A percentile compares a stretch with the other conserved stretches of the same genome.
phyloP scores from a whole-genome alignment of 2,113 vertebrate species.

The Dromiciops gliroides region DNA sequence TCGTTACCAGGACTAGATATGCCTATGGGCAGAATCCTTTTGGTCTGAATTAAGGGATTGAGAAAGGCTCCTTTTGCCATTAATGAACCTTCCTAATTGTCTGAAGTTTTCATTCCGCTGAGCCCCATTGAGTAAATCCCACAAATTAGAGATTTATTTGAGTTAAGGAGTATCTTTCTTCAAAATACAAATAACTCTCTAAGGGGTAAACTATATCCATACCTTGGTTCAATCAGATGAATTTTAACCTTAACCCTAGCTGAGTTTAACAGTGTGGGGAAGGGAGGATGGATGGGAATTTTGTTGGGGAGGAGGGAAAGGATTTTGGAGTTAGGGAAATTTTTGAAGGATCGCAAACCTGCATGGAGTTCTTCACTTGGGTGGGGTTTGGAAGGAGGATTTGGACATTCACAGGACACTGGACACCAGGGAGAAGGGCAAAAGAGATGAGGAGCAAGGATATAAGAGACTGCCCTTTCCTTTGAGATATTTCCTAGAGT shows the following conservation, averaged over 20 bases:
- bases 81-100: background rate
- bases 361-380: background rate
- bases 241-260: background rate
- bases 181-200: background rate
- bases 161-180: background rate
- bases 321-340: background rate
- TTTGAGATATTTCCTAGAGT: background rate
- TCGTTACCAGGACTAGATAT: constrained; percentile 7
- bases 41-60: background rate
- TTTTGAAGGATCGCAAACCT: background rate
- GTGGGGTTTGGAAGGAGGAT: background rate
- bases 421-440: background rate
- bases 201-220: background rate
- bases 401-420: background rate
- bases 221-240: background rate
- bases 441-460: background rate
- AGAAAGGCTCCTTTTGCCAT: background rate
- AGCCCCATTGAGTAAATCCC: background rate
- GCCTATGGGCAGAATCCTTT: background rate
- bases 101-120: background rate
- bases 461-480: background rate
- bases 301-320: background rate
- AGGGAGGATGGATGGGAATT: too few species aligned
- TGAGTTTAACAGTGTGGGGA: background rate
- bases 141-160: background rate